Evolutionary conservation across 2,888 invertebrate genomes (phyloP).

Genomic region (Hyles lineata): DNA sequence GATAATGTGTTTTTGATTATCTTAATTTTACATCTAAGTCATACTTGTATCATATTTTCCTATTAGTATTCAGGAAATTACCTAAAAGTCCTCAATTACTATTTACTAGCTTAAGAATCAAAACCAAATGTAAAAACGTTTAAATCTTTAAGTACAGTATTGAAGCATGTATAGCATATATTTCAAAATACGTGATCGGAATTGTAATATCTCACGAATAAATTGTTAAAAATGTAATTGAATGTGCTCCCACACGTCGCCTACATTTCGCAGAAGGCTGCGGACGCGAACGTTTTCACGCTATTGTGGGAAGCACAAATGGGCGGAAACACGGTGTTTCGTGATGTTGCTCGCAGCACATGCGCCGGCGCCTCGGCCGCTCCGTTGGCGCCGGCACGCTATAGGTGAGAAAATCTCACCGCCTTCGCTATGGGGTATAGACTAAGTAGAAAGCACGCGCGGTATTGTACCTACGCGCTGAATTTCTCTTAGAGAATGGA

Average conservation of each 20-base stretch:
- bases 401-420: constrained; percentile 79
- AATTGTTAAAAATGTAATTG: constrained; percentile 72
- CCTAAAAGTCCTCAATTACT: too few species aligned
- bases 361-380: constrained; percentile 71
- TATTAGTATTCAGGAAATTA: too few species aligned
- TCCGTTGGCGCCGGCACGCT: constrained; percentile 57
- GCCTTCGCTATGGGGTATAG: constrained; percentile 49
- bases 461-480: neutral
- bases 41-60: too few species aligned
- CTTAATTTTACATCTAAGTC: too few species aligned
- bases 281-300: constrained; percentile 56
- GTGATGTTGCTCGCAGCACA: constrained; percentile 48
- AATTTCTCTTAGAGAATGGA: neutral
- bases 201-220: constrained; percentile 38
- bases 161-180: neutral
- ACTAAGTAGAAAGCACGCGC: constrained; percentile 29
- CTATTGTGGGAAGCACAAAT: constrained; percentile 77
- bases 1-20: too few species aligned
- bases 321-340: constrained; percentile 64
- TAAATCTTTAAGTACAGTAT: neutral
- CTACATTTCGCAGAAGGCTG: constrained; percentile 77
- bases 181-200: constrained; percentile 2
- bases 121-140: too few species aligned
- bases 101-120: too few species aligned
- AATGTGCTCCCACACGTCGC: constrained; percentile 70